Conservation (phyloP, 2,888 invertebrate species). For the Automeris io region DNA sequence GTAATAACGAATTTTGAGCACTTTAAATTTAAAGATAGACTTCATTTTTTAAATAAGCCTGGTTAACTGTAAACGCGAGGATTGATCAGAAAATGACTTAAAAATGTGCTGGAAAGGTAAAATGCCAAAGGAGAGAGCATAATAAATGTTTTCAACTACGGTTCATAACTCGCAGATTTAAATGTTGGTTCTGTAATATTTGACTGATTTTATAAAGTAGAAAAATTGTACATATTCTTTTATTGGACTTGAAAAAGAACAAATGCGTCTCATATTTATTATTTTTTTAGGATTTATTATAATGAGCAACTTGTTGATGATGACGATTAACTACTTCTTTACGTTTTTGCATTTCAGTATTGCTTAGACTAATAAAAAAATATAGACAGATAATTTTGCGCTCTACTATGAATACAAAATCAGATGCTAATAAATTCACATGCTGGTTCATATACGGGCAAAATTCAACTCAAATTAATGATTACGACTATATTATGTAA, state of each 20-base stretch:
- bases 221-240: conserved; percentile 57
- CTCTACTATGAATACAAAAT: no score
- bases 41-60: no score
- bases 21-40: no score
- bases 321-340: conserved; percentile 52
- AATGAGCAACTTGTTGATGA: conserved; percentile 50
- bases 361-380: no score
- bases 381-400: no score
- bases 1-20: no score
- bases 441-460: no score
- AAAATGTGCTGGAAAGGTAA: neutral
- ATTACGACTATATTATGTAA: no score
- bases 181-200: conserved; percentile 33
- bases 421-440: no score
- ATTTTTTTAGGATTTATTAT: conserved; percentile 42
- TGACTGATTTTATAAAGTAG: conserved; percentile 55
- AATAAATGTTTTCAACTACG: conserved; percentile 37
- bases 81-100: no score
- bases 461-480: no score
- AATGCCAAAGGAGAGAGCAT: conserved; percentile 29
- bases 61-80: no score
- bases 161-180: conserved; percentile 19
- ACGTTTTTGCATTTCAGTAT: conserved; percentile 41
- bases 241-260: conserved; percentile 62
- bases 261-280: conserved; percentile 69